These are phyloP conservation scores for Dufourea novaeangliae DNA, from an alignment of 1,140 invertebrate genomes.

Conservation along the genomic window DNA sequence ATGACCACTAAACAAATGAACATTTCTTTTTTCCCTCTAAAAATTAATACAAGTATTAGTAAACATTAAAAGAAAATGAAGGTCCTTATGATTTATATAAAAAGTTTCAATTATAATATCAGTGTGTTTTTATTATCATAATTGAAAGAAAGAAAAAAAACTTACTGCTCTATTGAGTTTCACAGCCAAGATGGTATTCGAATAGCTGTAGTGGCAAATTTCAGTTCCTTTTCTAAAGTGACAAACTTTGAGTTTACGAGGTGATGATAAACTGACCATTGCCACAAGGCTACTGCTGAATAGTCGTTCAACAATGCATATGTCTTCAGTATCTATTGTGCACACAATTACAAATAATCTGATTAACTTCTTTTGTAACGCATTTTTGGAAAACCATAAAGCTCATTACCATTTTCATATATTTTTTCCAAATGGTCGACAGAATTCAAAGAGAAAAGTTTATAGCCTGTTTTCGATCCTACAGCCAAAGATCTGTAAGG, in stretches of 20 bases:
- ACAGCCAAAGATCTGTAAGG: slow-evolving; percentile 93
- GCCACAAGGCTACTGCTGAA: slow-evolving; percentile 98
- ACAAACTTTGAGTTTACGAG: slow-evolving; percentile 96
- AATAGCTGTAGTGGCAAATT: slow-evolving; percentile 99
- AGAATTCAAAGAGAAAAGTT: slow-evolving; percentile 91
- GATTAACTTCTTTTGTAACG: background rate
- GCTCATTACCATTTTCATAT: slow-evolving; percentile 88
- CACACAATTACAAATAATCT: slow-evolving; percentile 24
- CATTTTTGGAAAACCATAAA: background rate
- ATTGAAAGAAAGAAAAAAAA: slow-evolving; percentile 59
- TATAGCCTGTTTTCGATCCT: slow-evolving; percentile 93
- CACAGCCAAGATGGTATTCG: slow-evolving; percentile 97
- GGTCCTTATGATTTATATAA: too few species aligned
- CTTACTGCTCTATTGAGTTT: slow-evolving; percentile 97
- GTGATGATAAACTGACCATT: slow-evolving; percentile 94
- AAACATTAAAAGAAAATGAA: too few species aligned
- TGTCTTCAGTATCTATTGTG: slow-evolving; percentile 89
- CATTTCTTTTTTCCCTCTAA: too few species aligned
- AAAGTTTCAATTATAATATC: too few species aligned
- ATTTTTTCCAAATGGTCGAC: slow-evolving; percentile 94
- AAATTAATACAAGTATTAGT: too few species aligned
- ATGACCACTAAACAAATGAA: too few species aligned
- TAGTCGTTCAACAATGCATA: slow-evolving; percentile 96
- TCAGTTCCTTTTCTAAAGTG: slow-evolving; percentile 99
- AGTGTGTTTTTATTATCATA: background rate